phyloP scores from a whole-genome alignment of 1,140 invertebrate species.

The Brachionus sp. region DNA sequence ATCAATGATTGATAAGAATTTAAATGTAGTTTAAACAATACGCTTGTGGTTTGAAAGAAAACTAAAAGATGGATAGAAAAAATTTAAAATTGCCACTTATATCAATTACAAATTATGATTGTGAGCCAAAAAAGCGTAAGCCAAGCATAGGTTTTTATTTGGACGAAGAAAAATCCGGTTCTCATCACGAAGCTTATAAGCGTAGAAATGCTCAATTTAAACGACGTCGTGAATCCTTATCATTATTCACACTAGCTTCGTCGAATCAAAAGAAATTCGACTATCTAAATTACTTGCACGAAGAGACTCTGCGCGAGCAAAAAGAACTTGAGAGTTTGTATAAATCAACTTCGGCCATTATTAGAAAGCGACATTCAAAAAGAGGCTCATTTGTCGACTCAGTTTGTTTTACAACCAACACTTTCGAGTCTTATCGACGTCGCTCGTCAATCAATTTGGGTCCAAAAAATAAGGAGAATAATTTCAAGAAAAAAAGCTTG shows the following conservation, averaged over 20 bases:
- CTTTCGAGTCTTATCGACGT: not conserved
- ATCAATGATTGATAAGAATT: not conserved
- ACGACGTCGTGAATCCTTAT: not conserved
- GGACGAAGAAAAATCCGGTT: not conserved
- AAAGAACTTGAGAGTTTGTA: conserved; percentile 4
- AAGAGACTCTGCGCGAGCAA: not conserved
- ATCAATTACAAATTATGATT: not conserved
- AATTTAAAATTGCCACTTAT: not conserved
- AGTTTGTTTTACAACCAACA: not conserved
- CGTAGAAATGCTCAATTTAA: not conserved
- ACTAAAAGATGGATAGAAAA: not conserved
- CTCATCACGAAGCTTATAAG: not conserved
- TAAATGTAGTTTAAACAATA: not conserved
- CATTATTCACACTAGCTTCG: not conserved
- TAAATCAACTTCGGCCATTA: not conserved
- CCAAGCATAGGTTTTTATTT: not conserved
- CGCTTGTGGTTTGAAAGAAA: not conserved
- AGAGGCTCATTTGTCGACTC: not conserved
- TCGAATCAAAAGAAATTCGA: conserved; percentile 14
- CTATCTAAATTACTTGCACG: not conserved
- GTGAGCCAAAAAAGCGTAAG: not conserved
- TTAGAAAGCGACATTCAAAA: not conserved
- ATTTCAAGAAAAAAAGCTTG: not conserved
- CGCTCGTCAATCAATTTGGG: not conserved
- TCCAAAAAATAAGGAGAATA: not conserved